Evolutionary conservation across 92 coral and sea anemone species (phyloP), one percentile per base, ranked within the genome.

Genomic region (Isaurus tuberculatus): DNA sequence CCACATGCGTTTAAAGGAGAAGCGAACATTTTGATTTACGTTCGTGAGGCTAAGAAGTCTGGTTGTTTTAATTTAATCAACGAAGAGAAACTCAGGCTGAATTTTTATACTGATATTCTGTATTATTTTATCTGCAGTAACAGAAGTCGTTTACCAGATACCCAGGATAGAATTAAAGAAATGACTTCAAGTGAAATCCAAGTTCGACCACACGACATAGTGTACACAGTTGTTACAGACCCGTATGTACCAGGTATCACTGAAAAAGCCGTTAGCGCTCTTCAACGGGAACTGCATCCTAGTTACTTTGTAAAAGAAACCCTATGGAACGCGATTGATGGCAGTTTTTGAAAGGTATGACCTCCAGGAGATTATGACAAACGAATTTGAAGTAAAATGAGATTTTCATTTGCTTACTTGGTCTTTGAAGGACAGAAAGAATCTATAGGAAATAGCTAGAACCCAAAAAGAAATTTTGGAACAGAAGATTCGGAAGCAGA

Each of bases 311-410:
- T 83, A 42, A 68, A 58, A 23, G 79, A 53, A 37, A 32, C 70
- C 3, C 37, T 83, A 22, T 83, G 86, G 86, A 42, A 65, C 5
- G 74, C 65, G 28, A 83, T 83, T 51, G 86, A 83, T n/a, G 7
- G 19, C 44, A 53, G 33, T 30, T 74, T 74, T 74, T 36, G 40
- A 51, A 53, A 53, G 32, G 19, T 16, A 0, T 51, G 22, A 51
- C 23, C 3, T 9, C 2, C 46, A 40, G 11, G 46, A 40, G 46
- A 40, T 40, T 40, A 40, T 0, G 46, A 40, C 46, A 40, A 40
- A 40, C 7, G 10, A 40, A 13, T 40, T 0, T 13, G 46, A 13
- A 40, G 46, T 40, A 40, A 40, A 40, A 13, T 7, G 46, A 40
- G 46, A 4, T 40, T 40, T 40, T 40, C 11, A 40, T 13, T 8